Evolutionary conservation across 1,140 invertebrate genomes (phyloP), one percentile per base, ranked within the genome.

Genomic region (Drosophila tristis): DNA sequence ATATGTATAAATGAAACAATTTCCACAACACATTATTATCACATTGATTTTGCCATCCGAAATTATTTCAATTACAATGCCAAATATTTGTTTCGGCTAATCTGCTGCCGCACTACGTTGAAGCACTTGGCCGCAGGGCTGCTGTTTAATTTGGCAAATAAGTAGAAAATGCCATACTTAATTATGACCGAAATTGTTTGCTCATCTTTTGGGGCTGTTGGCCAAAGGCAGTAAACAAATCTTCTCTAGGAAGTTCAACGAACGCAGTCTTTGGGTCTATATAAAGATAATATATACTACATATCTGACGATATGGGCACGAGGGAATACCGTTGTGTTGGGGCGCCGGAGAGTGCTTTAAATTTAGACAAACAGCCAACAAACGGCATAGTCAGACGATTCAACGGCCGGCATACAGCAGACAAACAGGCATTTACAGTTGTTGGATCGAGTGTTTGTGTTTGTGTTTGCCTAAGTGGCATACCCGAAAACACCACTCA

Each of bases 341-440:
- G 31, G 45, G 44, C 58, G 13, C 11, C 35, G 5, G 35, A 70
- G 72, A 85, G 77, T 86, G 77, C 74, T 78, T 87, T 81, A 87
- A 81, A 85, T 86, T 85, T 85, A 80, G 67, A 86, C 80, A 84
- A 84, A 80, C 80, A 74, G 64, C 75, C 45, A 77, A 58, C 59
- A 75, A 55, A 78, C 68, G 44, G 15, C 59, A 72, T 29, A 11
- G 44, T 47, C 61, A 64, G 47, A 45, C 48, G 35, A 2, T 39
- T 7, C 26, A 7, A 29, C 5, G 11, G 47, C 26, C 35, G 39
- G 47, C 58, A 51, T n/a, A 44, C 78, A 78, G 68, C 23, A 25
- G 4, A 71, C 75, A 80, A 80, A 79, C 76, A 73, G 62, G 63
- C 57, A 67, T 80, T 80, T 67, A 63, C 62, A 60, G 71, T 74